Evolutionary conservation across 2,888 invertebrate species (phyloP), one percentile per base, ranked within the genome.

Genomic region (Pseudeuparius sepicola): DNA sequence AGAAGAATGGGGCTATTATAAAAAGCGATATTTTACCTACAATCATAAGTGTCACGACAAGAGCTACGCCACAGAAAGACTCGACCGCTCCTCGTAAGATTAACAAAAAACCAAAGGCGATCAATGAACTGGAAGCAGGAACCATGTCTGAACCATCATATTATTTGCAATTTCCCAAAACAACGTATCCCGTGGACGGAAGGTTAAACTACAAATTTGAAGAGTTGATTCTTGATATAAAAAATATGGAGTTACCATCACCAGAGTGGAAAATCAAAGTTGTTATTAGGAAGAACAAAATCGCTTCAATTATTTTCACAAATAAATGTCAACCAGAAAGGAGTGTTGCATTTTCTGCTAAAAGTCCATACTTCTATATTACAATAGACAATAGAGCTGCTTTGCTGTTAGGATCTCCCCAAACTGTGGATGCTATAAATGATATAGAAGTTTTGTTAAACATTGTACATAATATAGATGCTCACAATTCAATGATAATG

Each of bases 201-300:
- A 46, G 31, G 31, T 25, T 52, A 7, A 46, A 42, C 14, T 53
- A 51, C 31, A 31, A 48, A 6, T 53, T 53, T 36, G 45, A 51
- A n/a, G 45, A 45, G 23, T 37, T 53, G 12, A 50, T 53, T 2
- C 43, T 42, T 14, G 52, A 53, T 37, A 50, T 52, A 9, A 53
- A 53, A 39, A 48, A 48, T 24, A 48, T 52, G 50, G 51, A 50
- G 25, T 39, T 53, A 16, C 53, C 53, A 2, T 45, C 46, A 2
- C 40, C 48, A 2, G 43, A 42, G 6, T 53, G 53, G 53, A 53
- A 50, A 38, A 52, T 53, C 13, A 53, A 53, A 40, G 52, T 53
- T 7, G 51, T 52, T 18, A 50, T 53, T 13, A 46, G 45, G 33
- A 48, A 49, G 24, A 48, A 49, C 27, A 49, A 49, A 41, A 51